Conservation (phyloP, 2,888 invertebrate species). For the Auanema freiburgensis region DNA sequence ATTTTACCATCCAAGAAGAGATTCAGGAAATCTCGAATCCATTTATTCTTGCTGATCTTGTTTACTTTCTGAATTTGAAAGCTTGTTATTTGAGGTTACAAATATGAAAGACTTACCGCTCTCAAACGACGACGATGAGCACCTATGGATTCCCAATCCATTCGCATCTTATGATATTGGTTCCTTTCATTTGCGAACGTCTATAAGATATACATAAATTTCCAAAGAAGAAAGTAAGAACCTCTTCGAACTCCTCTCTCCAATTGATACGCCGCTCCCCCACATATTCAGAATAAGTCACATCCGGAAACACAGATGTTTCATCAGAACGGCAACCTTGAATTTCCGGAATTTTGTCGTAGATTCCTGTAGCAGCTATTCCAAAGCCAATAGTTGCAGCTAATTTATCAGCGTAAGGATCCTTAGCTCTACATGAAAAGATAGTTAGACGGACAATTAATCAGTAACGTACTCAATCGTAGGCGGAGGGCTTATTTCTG, state of each 20-base stretch:
- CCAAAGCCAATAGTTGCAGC: neutral
- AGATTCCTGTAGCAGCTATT: neutral
- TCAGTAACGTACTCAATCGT: no score
- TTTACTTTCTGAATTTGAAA: neutral
- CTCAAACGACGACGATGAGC: no score
- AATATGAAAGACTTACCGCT: no score
- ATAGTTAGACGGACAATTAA: no score
- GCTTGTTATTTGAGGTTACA: no score
- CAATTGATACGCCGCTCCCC: neutral
- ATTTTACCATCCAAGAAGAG: neutral
- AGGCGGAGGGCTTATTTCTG: no score
- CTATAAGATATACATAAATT: no score
- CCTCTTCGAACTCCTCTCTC: neutral
- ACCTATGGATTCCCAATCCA: no score
- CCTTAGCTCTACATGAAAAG: no score
- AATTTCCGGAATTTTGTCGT: neutral
- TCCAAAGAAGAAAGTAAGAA: no score
- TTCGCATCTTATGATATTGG: no score
- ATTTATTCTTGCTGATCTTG: neutral
- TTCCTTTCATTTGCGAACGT: no score
- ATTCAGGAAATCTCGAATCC: neutral
- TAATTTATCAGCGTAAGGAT: neutral
- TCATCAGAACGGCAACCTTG: neutral
- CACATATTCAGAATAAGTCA: neutral
- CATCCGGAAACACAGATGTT: neutral